phyloP scores from a whole-genome alignment of 1,140 invertebrate genomes.

The Melipona quadrifasciata region DNA sequence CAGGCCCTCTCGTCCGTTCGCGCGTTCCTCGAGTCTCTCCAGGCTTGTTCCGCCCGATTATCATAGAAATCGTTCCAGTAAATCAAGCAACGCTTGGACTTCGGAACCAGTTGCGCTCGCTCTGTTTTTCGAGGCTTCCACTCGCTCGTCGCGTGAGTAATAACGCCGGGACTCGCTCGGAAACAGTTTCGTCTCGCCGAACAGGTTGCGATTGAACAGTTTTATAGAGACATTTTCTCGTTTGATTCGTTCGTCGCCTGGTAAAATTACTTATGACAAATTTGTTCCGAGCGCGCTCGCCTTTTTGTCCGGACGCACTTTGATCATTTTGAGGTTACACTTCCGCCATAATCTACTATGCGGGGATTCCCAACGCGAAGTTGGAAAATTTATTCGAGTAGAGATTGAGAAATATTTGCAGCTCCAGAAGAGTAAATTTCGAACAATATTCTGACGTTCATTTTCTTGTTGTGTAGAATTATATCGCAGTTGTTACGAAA shows the following conservation, averaged over 20 bases:
- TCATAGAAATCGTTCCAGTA: constrained; percentile 22
- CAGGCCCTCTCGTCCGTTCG: background rate
- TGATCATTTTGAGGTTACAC: too few species aligned
- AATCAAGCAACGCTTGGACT: constrained; percentile 17
- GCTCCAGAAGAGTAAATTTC: too few species aligned
- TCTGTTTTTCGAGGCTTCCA: constrained; percentile 19
- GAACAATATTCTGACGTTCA: too few species aligned
- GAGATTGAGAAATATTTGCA: too few species aligned
- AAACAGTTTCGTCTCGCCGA: background rate
- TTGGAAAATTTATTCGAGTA: too few species aligned
- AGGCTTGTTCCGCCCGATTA: constrained; percentile 6
- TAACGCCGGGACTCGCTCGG: constrained; percentile 1
- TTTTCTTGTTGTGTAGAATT: too few species aligned
- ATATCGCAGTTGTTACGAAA: too few species aligned
- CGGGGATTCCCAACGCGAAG: too few species aligned
- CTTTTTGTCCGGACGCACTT: too few species aligned
- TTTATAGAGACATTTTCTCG: background rate
- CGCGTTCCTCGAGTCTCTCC: background rate
- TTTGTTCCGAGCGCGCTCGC: too few species aligned
- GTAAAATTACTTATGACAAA: too few species aligned
- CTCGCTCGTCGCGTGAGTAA: constrained; percentile 10
- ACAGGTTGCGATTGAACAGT: background rate
- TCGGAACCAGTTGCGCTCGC: constrained; percentile 7
- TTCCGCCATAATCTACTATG: too few species aligned
- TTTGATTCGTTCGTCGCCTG: background rate